Evolutionary conservation across 2,113 vertebrate genomes (phyloP), one percentile per base, ranked within the genome.

Genomic region (Anolis carolinensis): DNA sequence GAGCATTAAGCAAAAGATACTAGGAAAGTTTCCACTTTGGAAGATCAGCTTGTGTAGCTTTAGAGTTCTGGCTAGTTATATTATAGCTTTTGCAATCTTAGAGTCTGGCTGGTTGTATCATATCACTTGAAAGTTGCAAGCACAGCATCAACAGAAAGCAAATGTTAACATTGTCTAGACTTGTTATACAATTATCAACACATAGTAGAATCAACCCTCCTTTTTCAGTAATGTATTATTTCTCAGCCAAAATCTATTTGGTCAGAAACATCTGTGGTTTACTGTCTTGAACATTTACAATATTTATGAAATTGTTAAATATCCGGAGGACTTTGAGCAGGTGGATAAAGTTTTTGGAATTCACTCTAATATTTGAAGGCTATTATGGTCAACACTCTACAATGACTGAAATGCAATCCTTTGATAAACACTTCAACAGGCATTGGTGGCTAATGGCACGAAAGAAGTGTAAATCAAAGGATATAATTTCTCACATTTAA

Each of bases 401-500:
- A 39, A 21, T 18, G 18, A 30, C 21, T 63, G 25, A 83, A 88
- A 4, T n/a, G 32, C 50, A 73, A 34, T 16, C n/a, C 4, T 36
- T 13, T 5, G 21, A 2, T 82, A 30, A 23, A n/a, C 25, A 2
- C 10, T 75, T 72, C 25, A 44, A 13, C 27, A 27, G 62, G 20
- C 27, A 18, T 27, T 79, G 21, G 34, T 32, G 34, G 3, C 7
- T 81, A 4, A 55, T 27, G 25, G 76, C 27, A 7, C 18, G 34
- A 27, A 44, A 7, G 78, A 25, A 18, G 1, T 81, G 34, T 1
- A 81, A 75, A 23, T 59, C 76, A 71, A 55, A 79, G 5, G 25
- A 52, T 71, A 79, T 71, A 59, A 25, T 25, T 79, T 83, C 30
- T 73, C 4, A 73, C 50, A 88, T 86, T 79, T 68, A 76, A 30